Percentiles rank a stretch among this genome's conserved stretches.
Conservation (phyloP, 2,888 invertebrate genomes). For the Drosophila kanekoi region DNA sequence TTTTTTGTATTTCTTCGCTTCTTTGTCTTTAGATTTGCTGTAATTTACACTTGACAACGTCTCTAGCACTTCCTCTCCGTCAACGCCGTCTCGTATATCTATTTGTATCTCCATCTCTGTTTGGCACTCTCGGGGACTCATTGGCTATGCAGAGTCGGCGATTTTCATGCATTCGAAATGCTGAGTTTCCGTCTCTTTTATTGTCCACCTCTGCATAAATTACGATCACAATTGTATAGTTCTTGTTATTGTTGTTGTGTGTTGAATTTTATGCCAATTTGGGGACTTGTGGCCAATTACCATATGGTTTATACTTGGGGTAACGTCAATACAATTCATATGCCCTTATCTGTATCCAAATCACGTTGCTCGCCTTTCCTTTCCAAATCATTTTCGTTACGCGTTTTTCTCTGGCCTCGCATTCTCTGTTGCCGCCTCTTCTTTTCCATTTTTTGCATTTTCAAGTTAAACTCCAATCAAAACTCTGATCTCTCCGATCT, state of each 20-base stretch:
- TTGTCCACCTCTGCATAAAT: constrained; percentile 65
- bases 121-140: constrained; percentile 32
- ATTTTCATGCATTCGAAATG: constrained; percentile 62
- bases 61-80: constrained; percentile 34
- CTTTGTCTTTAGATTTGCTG: constrained; percentile 19
- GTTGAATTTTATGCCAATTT: constrained; percentile 52
- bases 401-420: constrained; percentile 20
- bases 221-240: constrained; percentile 33
- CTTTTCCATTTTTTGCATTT: constrained; percentile 24
- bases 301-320: constrained; percentile 35
- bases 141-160: constrained; percentile 60
- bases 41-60: constrained; percentile 67
- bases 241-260: constrained; percentile 21
- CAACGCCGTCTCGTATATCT: constrained; percentile 12
- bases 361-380: constrained; percentile 44
- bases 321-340: constrained; percentile 22
- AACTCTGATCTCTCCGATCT: neutral
- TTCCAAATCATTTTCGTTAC: constrained; percentile 21
- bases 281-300: constrained; percentile 47
- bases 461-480: constrained; percentile 28
- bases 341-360: constrained; percentile 59
- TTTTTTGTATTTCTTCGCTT: constrained; percentile 8
- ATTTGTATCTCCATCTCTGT: constrained; percentile 25
- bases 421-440: constrained; percentile 3
- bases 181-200: constrained; percentile 46